These are phyloP conservation scores for Eupithecia centaureata DNA, from an alignment of 2,888 invertebrate species.

Conservation along the genomic window DNA sequence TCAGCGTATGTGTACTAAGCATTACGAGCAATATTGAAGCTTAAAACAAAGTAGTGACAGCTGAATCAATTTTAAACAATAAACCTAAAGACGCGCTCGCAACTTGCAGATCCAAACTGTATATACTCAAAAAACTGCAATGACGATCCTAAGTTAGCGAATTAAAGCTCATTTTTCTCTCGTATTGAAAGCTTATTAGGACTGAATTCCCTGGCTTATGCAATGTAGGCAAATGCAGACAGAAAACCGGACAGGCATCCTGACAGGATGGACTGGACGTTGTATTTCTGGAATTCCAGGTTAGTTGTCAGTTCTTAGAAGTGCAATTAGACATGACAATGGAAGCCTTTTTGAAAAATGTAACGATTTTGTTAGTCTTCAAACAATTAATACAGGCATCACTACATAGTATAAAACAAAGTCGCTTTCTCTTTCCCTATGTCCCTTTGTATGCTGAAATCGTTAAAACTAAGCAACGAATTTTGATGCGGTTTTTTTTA, in stretches of 20 bases:
- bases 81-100: background rate
- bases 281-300: slow-evolving; percentile 31
- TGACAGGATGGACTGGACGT: slow-evolving; percentile 39
- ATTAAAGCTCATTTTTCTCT: slow-evolving; percentile 4
- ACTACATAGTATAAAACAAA: too few relatives aligned
- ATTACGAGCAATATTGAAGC: background rate
- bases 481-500: too few relatives aligned
- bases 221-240: slow-evolving; percentile 45
- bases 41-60: background rate
- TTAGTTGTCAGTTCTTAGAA: slow-evolving; percentile 14
- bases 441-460: too few relatives aligned
- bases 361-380: slow-evolving; percentile 1
- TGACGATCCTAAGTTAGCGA: background rate
- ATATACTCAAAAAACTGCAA: too few relatives aligned
- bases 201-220: slow-evolving; percentile 17
- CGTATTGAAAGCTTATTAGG: background rate
- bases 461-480: too few relatives aligned
- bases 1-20: too few relatives aligned
- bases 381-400: too few relatives aligned
- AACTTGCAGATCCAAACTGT: background rate
- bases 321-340: background rate
- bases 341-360: background rate
- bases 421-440: too few relatives aligned
- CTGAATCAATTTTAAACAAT: background rate
- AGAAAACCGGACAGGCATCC: slow-evolving; percentile 56